A percentile compares a stretch with the other conserved stretches of the same genome.
phyloP scores from a whole-genome alignment of 2,888 invertebrate species.

The Harpagoxenus sublaevis region DNA sequence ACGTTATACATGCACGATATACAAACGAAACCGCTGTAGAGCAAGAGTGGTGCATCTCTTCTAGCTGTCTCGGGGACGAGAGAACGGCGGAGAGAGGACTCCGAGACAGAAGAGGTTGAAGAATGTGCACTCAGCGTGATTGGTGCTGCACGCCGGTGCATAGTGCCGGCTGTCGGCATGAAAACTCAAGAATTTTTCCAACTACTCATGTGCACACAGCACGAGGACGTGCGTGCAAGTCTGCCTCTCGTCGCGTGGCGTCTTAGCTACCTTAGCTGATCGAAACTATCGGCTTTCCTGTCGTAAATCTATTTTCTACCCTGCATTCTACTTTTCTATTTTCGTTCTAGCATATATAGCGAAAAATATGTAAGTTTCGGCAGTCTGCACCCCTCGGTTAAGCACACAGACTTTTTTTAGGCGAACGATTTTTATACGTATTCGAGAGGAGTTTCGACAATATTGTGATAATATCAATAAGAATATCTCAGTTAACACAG shows the following conservation, averaged over 20 bases:
- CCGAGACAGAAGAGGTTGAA: conserved; percentile 77
- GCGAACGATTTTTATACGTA: neutral
- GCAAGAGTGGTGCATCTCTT: conserved; percentile 59
- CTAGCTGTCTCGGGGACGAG: conserved; percentile 66
- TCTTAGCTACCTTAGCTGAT: conserved; percentile 48
- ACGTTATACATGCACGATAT: conserved; percentile 45
- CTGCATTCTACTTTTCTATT: neutral
- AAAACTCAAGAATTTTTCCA: conserved; percentile 76
- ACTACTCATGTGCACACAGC: conserved; percentile 61
- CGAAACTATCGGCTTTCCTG: conserved; percentile 50
- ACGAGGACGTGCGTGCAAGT: conserved; percentile 35
- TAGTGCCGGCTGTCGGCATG: conserved; percentile 75
- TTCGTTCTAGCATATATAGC: neutral
- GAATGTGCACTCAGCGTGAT: conserved; percentile 85
- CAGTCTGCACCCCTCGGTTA: neutral
- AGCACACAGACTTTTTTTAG: neutral
- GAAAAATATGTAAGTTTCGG: conserved; percentile 24
- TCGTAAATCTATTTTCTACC: conserved; percentile 19
- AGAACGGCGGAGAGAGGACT: conserved; percentile 61
- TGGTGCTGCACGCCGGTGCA: conserved; percentile 79
- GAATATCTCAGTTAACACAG: neutral
- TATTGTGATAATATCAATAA: neutral
- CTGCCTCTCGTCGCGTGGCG: conserved; percentile 12
- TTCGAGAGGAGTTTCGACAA: neutral
- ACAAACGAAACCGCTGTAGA: conserved; percentile 64